phyloP scores from a whole-genome alignment of 1,140 invertebrate genomes.

The Mizuhopecten yessoensis region DNA sequence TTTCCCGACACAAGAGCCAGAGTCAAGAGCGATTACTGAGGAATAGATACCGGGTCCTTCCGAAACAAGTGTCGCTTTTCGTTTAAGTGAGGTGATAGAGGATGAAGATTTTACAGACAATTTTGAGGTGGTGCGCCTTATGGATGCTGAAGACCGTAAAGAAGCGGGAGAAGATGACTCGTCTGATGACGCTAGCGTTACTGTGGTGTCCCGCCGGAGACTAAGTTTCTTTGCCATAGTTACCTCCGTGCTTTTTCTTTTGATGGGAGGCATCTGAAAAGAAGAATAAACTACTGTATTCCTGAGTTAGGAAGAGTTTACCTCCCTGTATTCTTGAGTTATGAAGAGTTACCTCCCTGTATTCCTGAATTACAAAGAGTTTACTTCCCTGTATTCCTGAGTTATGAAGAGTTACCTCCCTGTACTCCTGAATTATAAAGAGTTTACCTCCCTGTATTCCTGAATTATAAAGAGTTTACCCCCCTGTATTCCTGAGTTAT shows the following conservation, averaged over 20 bases:
- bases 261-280: background rate
- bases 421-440: no score
- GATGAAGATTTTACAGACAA: conserved; percentile 40
- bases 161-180: background rate
- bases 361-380: no score
- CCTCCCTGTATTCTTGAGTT: background rate
- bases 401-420: no score
- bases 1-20: conserved; percentile 52
- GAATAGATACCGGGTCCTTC: conserved; percentile 21
- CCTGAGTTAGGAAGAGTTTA: no score
- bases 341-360: no score
- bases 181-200: conserved; percentile 17
- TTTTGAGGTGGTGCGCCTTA: conserved; percentile 13
- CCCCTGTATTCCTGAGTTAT: no score
- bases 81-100: conserved; percentile 18
- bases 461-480: no score
- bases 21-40: conserved; percentile 29
- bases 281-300: background rate
- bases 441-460: no score
- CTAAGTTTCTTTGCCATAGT: background rate
- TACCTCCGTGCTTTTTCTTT: background rate
- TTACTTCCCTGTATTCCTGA: no score
- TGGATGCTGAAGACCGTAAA: no score
- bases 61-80: conserved; percentile 43
- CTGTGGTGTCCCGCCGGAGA: conserved; percentile 41